Evolutionary conservation across 2,113 vertebrate genomes (phyloP).

Genomic region (Gila orcuttii): DNA sequence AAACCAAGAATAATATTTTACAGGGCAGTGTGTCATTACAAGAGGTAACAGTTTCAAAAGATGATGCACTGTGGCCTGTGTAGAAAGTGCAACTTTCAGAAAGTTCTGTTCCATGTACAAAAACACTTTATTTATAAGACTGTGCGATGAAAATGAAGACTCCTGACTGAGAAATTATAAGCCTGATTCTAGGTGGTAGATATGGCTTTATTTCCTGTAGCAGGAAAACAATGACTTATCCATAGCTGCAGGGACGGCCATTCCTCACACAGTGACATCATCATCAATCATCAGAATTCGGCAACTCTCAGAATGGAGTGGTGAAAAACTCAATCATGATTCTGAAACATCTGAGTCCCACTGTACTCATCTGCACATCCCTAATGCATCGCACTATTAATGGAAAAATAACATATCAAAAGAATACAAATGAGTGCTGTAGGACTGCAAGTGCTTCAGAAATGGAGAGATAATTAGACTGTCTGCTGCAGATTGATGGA

Average conservation of each 20-base stretch:
- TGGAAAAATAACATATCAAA: conserved; percentile 83
- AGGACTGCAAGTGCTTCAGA: conserved; percentile 89
- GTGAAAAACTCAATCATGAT: conserved; percentile 72
- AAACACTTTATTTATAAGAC: not conserved
- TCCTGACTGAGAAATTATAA: conserved; percentile 31
- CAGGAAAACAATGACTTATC: conserved; percentile 54
- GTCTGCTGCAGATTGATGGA: conserved; percentile 91
- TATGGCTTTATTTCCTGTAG: conserved; percentile 54
- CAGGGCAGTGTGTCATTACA: not conserved
- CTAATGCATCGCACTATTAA: conserved; percentile 78
- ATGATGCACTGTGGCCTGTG: not conserved
- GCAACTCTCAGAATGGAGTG: conserved; percentile 75
- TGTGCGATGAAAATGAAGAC: not conserved
- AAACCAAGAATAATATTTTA: too few species aligned
- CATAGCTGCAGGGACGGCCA: conserved; percentile 69
- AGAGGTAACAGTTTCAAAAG: not conserved
- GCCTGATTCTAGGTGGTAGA: conserved; percentile 32
- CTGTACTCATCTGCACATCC: conserved; percentile 74
- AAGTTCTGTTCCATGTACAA: not conserved
- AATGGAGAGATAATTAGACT: conserved; percentile 97
- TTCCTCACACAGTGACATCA: conserved; percentile 75
- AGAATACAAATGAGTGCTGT: conserved; percentile 77
- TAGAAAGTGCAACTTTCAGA: not conserved
- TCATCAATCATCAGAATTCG: conserved; percentile 80
- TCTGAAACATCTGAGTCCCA: conserved; percentile 70